Evolutionary conservation across 37 sponge, comb jelly and placozoan species (phyloP).

Genomic region (Oscarella lobularis): DNA sequence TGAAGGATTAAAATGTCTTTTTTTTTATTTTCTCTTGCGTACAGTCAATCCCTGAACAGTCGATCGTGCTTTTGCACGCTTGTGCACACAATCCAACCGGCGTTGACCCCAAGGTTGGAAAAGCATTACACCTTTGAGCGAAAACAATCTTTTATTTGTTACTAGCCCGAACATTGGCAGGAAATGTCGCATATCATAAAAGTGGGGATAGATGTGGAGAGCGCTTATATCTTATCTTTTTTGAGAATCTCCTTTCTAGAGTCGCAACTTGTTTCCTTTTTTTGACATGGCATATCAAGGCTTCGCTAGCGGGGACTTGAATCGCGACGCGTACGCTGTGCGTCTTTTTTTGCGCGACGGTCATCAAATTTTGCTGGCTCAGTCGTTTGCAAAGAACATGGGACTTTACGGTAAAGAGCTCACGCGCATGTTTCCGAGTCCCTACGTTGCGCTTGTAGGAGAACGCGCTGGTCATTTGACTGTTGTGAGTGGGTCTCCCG

Average conservation of each 20-base stretch:
- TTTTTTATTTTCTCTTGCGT: not conserved
- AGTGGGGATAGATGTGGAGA: conserved; percentile 11
- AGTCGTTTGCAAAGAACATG: conserved; percentile 97
- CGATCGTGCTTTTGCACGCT: conserved; percentile 78
- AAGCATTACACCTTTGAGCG: too few relatives aligned
- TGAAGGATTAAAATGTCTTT: not conserved
- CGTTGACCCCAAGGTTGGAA: conserved; percentile 52
- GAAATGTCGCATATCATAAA: conserved; percentile 73
- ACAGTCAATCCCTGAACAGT: conserved; percentile 52
- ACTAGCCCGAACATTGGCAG: conserved; percentile 66
- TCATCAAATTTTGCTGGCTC: conserved; percentile 64
- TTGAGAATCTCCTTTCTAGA: conserved; percentile 6
- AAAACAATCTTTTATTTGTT: not conserved
- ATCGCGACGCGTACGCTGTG: conserved; percentile 80
- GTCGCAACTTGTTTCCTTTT: conserved; percentile 59
- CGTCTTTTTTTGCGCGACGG: conserved; percentile 64
- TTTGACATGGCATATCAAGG: conserved; percentile 97
- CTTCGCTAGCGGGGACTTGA: conserved; percentile 79
- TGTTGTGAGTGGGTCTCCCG: conserved; percentile 26
- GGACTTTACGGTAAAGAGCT: conserved; percentile 81
- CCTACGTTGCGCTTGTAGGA: conserved; percentile 22
- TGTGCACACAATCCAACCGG: conserved; percentile 98
- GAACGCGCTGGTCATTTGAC: conserved; percentile 76
- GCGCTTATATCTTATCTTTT: not conserved
- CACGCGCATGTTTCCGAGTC: not conserved